Percentiles rank a stretch among this genome's conserved stretches.
These are phyloP conservation scores for Chalcis sispes DNA, from an alignment of 2,888 invertebrate species.

Conservation along the genomic window DNA sequence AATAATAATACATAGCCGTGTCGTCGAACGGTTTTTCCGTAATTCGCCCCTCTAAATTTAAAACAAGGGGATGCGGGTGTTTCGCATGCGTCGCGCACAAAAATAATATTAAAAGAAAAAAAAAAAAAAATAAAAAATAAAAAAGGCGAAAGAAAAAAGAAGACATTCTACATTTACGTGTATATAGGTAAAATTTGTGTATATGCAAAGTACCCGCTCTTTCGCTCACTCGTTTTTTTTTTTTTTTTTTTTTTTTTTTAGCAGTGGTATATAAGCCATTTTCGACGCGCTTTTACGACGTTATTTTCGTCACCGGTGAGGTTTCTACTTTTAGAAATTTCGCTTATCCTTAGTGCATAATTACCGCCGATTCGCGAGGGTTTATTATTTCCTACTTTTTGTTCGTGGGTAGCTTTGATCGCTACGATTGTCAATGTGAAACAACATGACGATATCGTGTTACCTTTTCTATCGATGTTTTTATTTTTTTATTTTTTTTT, in stretches of 20 bases:
- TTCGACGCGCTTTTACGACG: conserved; percentile 28
- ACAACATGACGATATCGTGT: conserved; percentile 23
- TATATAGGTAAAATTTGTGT: conserved; percentile 1
- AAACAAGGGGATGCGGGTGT: conserved; percentile 61
- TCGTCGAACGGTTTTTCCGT: too few species aligned
- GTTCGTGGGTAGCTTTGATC: neutral
- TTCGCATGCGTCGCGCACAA: conserved; percentile 55
- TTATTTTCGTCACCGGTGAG: conserved; percentile 52
- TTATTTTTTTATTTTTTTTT: neutral
- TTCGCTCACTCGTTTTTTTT: neutral
- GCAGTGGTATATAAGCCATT: conserved; percentile 39
- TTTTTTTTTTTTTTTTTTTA: neutral
- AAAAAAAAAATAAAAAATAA: neutral
- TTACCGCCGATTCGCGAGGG: conserved; percentile 16
- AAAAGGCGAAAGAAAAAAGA: neutral
- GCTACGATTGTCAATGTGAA: conserved; percentile 25
- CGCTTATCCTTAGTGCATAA: conserved; percentile 27
- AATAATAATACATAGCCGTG: too few species aligned
- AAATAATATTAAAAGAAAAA: too few species aligned
- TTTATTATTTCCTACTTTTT: too few species aligned
- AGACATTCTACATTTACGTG: neutral
- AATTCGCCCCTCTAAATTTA: too few species aligned
- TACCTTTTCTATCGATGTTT: neutral
- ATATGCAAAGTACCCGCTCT: conserved; percentile 62
- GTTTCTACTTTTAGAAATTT: conserved; percentile 40